Percentiles rank a stretch among this genome's conserved stretches.
Evolutionary conservation across 2,797 vertebrate genomes (phyloP).

Genomic region (Oceanodroma leucorhoa): DNA sequence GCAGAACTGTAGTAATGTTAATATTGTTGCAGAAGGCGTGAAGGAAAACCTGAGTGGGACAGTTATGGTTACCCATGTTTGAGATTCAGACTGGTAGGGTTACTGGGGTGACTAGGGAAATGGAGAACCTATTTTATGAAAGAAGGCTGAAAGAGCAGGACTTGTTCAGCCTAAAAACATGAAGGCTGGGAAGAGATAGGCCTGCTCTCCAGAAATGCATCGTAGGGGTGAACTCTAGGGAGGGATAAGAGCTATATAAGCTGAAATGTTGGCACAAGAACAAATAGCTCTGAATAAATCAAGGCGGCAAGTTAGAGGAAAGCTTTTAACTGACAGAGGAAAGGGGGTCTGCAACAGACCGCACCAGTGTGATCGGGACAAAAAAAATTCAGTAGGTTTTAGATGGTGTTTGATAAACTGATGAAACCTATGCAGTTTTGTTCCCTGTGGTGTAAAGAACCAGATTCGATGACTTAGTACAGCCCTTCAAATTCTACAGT

Average conservation of each 20-base stretch:
- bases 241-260: conserved; percentile 68
- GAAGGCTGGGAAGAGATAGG: conserved; percentile 64
- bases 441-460: background rate
- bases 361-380: background rate
- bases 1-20: background rate
- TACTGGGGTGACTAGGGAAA: conserved; percentile 51
- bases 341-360: background rate
- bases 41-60: background rate
- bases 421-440: background rate
- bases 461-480: background rate
- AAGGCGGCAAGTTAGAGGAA: conserved; percentile 51
- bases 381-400: background rate
- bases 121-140: conserved; percentile 42
- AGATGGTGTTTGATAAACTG: background rate
- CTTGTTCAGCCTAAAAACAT: conserved; percentile 60
- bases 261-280: conserved; percentile 67
- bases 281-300: conserved; percentile 67
- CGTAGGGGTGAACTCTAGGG: conserved; percentile 36
- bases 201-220: conserved; percentile 57
- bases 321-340: conserved; percentile 24
- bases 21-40: background rate
- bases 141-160: conserved; percentile 51
- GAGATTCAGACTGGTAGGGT: conserved; percentile 40
- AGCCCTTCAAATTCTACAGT: background rate
- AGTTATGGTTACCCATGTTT: background rate